Evolutionary conservation across 1,140 invertebrate species (phyloP).

Genomic region (Leptoteleia sp.): DNA sequence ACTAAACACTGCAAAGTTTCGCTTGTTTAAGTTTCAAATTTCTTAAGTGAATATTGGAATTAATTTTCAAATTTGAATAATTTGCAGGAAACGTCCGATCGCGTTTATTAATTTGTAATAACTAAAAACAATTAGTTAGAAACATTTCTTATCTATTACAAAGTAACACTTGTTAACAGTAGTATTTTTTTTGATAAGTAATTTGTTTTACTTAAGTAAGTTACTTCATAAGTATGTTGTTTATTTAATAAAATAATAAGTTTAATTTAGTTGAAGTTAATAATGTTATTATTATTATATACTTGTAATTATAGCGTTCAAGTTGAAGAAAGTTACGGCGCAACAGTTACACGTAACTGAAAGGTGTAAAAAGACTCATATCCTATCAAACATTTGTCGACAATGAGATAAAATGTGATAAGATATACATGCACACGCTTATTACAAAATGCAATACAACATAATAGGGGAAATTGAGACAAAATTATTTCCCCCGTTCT

Average conservation of each 20-base stretch:
- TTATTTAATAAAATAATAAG: not conserved
- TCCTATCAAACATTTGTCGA: constrained; percentile 26
- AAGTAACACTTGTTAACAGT: too few species aligned
- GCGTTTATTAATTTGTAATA: too few species aligned
- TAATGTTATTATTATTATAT: too few species aligned
- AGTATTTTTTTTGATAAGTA: not conserved
- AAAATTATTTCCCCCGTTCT: too few species aligned
- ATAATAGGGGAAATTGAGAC: too few species aligned
- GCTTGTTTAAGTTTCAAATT: not conserved
- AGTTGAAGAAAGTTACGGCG: constrained; percentile 5
- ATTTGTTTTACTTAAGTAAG: not conserved
- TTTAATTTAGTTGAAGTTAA: not conserved
- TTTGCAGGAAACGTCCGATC: too few species aligned
- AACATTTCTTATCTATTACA: too few species aligned
- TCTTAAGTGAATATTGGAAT: too few species aligned
- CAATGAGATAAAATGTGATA: constrained; percentile 71
- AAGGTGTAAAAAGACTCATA: constrained; percentile 44
- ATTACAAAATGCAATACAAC: not conserved
- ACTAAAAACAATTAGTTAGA: too few species aligned
- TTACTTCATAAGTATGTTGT: too few species aligned
- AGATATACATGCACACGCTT: constrained; percentile 58
- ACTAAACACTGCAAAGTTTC: not conserved
- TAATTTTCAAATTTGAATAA: too few species aligned
- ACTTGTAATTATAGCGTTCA: too few species aligned
- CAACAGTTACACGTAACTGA: constrained; percentile 13